Evolutionary conservation across 1,140 invertebrate species (phyloP).

Genomic region (Akabosia matsudoensis): DNA sequence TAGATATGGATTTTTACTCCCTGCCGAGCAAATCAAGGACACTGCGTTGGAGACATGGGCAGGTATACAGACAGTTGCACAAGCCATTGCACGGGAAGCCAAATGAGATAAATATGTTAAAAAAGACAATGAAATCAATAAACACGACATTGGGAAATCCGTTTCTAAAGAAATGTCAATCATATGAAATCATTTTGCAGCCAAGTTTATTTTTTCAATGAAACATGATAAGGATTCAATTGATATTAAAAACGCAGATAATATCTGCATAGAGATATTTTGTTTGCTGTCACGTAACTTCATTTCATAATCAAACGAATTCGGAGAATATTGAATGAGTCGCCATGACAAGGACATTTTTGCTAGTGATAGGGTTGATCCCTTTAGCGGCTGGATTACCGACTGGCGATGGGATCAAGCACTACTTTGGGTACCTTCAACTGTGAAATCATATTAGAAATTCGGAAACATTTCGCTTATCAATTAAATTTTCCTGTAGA

Average conservation of each 20-base stretch:
- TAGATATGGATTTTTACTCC: conserved; percentile 58
- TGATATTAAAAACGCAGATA: no score
- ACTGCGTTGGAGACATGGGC: conserved; percentile 50
- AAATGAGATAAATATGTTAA: no score
- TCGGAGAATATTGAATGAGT: no score
- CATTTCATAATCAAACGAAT: no score
- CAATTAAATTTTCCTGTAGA: neutral
- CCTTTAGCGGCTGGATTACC: neutral
- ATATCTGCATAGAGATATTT: no score
- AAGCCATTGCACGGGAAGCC: neutral
- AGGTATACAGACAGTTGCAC: neutral
- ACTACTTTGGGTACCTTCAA: neutral
- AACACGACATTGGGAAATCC: no score
- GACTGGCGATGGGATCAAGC: neutral
- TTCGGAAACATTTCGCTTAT: neutral
- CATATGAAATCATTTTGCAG: no score
- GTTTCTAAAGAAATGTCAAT: no score
- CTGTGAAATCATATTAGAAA: neutral
- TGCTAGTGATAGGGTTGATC: neutral
- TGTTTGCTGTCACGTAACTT: no score
- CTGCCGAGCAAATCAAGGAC: conserved; percentile 57
- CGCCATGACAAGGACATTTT: neutral
- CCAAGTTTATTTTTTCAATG: no score
- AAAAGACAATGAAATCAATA: no score
- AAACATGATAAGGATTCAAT: no score